Evolutionary conservation across 1,140 invertebrate species (phyloP).

Genomic region (Apocrypta bakeri): DNA sequence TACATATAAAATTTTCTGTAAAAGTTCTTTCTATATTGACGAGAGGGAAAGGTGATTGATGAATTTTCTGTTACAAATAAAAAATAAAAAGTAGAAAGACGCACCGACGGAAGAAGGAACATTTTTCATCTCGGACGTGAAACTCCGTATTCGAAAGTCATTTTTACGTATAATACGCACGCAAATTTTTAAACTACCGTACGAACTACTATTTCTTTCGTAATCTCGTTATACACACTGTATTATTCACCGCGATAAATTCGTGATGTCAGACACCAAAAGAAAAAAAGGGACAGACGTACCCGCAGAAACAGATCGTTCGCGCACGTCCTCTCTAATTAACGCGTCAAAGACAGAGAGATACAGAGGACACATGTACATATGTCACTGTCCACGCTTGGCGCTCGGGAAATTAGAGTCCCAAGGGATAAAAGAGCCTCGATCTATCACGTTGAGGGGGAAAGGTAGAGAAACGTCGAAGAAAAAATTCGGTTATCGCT

Average conservation of each 20-base stretch:
- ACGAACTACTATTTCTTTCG: too few species aligned
- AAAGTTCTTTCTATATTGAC: too few species aligned
- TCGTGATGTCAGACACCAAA: neutral
- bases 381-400: conserved; percentile 12
- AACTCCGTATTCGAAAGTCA: neutral
- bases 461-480: neutral
- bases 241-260: neutral
- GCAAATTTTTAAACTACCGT: too few species aligned
- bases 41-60: neutral
- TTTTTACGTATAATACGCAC: too few species aligned
- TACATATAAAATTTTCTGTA: neutral
- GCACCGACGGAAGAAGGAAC: too few species aligned
- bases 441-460: conserved; percentile 4
- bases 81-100: neutral
- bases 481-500: conserved; percentile 16
- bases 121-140: neutral
- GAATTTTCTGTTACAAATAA: neutral
- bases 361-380: neutral
- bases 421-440: neutral
- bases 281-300: neutral
- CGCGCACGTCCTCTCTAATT: neutral
- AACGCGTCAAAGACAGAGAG: neutral
- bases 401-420: conserved; percentile 21
- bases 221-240: too few species aligned
- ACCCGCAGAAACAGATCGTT: neutral